Percentiles rank a stretch among this genome's conserved stretches.
Conservation (phyloP, 2,797 vertebrate species). For the Moxostoma hubbsi region DNA sequence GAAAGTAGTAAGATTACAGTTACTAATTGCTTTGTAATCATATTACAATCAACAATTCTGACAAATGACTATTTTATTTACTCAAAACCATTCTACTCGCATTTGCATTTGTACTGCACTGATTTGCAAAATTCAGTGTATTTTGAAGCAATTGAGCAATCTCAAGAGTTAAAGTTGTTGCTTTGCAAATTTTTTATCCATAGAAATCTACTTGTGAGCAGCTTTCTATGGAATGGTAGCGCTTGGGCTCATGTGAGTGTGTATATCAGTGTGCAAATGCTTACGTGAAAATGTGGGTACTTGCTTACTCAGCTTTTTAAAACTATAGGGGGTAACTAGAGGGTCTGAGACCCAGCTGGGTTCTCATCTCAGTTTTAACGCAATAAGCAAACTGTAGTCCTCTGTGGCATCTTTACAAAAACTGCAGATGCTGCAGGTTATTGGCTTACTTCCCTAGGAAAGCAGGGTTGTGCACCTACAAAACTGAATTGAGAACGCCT, state of each 20-base stretch:
- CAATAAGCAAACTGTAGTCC: constrained; percentile 13
- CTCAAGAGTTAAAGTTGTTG: background rate
- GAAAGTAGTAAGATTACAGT: no score
- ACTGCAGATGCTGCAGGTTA: constrained; percentile 1
- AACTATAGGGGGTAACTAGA: background rate
- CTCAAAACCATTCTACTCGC: no score
- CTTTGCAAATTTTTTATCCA: background rate
- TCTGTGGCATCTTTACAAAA: constrained; percentile 21
- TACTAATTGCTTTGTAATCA: no score
- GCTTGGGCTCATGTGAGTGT: background rate
- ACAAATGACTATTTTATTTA: no score
- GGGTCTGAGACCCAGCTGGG: background rate
- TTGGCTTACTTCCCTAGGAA: background rate
- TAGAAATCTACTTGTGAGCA: background rate
- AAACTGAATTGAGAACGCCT: no score
- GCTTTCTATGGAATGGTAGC: background rate
- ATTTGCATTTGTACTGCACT: no score
- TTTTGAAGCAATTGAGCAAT: background rate
- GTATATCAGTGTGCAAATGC: background rate
- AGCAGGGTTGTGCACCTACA: background rate
- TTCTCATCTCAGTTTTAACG: constrained; percentile 4
- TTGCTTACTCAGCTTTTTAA: constrained; percentile 26
- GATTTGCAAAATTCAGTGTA: background rate
- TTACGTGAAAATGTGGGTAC: background rate
- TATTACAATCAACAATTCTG: background rate